Evolutionary conservation across 2,888 invertebrate genomes (phyloP).

Genomic region (Mythimna lalbum): DNA sequence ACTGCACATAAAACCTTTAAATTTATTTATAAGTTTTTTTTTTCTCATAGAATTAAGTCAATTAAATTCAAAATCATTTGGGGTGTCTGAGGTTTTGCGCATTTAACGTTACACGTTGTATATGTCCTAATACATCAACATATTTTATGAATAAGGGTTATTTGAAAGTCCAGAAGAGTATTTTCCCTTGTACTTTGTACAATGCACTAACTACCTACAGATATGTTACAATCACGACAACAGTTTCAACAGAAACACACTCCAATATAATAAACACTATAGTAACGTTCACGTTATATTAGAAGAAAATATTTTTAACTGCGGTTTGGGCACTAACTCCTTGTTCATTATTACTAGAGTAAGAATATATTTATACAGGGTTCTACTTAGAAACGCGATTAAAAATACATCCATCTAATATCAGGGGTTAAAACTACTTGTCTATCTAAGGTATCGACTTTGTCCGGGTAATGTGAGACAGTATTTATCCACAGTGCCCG

Average conservation of each 20-base stretch:
- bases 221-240: constrained; percentile 56
- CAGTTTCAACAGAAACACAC: constrained; percentile 34
- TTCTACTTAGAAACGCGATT: constrained; percentile 52
- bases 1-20: too few species aligned
- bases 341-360: constrained; percentile 25
- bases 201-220: constrained; percentile 54
- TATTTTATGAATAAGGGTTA: constrained; percentile 36
- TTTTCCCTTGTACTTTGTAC: constrained; percentile 54
- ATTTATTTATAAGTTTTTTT: too few species aligned
- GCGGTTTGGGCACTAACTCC: constrained; percentile 30
- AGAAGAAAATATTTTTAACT: constrained; percentile 61
- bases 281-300: constrained; percentile 27
- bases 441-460: constrained; percentile 32
- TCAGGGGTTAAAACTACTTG: constrained; percentile 34
- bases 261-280: constrained; percentile 19
- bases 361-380: constrained; percentile 25
- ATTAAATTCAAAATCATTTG: too few species aligned
- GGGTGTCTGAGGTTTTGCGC: too few species aligned
- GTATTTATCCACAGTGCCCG: constrained; percentile 22
- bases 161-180: constrained; percentile 28
- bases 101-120: too few species aligned
- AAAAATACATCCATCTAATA: constrained; percentile 62
- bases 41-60: too few species aligned
- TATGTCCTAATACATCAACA: not conserved
- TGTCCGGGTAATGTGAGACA: constrained; percentile 23